Evolutionary conservation across 2,113 vertebrate species (phyloP).

Genomic region (Raja brachyura): DNA sequence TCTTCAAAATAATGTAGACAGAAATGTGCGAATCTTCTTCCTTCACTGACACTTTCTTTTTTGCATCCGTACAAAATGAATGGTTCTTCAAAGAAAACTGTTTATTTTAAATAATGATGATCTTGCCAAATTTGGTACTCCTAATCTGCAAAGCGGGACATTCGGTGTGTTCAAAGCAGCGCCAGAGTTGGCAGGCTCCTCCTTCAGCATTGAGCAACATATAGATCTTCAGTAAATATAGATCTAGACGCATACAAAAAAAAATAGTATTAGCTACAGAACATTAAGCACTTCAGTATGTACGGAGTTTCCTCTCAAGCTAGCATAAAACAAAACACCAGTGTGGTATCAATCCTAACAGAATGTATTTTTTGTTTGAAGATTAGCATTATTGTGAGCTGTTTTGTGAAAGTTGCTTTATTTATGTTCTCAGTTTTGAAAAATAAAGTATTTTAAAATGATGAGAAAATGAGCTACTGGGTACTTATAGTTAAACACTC

Average conservation of each 20-base stretch:
- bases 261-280: background rate
- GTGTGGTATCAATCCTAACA: background rate
- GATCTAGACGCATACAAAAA: background rate
- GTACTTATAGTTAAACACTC: background rate
- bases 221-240: no score
- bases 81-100: background rate
- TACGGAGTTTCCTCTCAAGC: background rate
- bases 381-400: background rate
- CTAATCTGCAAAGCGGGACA: background rate
- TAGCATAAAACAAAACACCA: background rate
- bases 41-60: background rate
- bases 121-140: background rate
- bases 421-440: conserved; percentile 5
- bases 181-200: background rate
- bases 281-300: background rate
- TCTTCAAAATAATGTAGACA: conserved; percentile 27
- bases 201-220: no score
- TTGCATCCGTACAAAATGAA: background rate
- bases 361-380: background rate
- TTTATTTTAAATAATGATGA: background rate
- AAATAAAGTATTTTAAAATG: background rate
- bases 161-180: background rate
- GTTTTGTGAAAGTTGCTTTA: background rate
- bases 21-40: background rate
- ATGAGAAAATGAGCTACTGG: background rate